Base-by-base conservation (phyloP, 2,888 invertebrate genomes). In the Pharmacophagus antenor region DNA sequence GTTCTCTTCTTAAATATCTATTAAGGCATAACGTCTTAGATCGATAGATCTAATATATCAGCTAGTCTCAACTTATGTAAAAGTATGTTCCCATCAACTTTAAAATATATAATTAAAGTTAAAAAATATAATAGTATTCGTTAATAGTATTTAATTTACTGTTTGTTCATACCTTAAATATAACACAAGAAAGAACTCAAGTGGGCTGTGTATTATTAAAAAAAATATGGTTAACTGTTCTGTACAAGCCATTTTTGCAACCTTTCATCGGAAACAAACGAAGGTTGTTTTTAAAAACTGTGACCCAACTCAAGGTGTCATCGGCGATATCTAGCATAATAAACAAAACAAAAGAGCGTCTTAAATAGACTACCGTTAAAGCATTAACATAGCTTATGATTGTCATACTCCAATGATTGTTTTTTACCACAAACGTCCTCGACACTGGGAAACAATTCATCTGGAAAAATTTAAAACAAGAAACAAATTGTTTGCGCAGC, bases 261-360 rank as follows among this genome's bases (percentile, higher is more conserved):
- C 12, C 51, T n/a, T n/a, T 51, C 50, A 46, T 51, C 44, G 51
- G 20, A 37, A 46, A 25, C 6, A 21, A 25, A 50, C n/a, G 55
- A 57, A 57, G 57, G 42, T 25, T 25, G 25, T 10, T 15, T 48
- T 42, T 21, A 12, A 41, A 52, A 41, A 6, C 2, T 20, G 22
- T 41, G 53, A 42, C 53, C 48, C 18, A 25, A 12, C 54, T 47
- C 41, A 52, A 58, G 58, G 52, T 1, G 44, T 47, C 22, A 31
- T 37, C 25, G 37, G 44, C 51, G 15, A 51, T 46, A 53, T 46
- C 8, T 47, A 23, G 18, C 23, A 17, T 20, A 23, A 47, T 23
- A 58, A 58, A 46, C 22, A 53, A 48, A 37, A 50, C 25, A 51
- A 27, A 44, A 22, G 51, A 18, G 42, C 10, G 15, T 18, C n/a